phyloP scores from a whole-genome alignment of 2,888 invertebrate genomes.

The Thecophora atra region DNA sequence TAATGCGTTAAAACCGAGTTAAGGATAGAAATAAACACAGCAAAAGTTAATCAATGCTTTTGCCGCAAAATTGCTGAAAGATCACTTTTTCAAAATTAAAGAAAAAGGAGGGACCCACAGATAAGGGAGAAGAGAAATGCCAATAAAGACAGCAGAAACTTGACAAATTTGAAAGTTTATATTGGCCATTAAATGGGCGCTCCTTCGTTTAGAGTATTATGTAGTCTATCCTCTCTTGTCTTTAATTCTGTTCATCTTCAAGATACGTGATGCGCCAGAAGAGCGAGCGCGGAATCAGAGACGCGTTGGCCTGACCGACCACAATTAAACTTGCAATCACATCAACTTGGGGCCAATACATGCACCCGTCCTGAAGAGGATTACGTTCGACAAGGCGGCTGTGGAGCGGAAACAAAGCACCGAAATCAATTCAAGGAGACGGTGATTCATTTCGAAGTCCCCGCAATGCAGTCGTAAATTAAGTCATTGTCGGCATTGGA shows the following conservation, averaged over 20 bases:
- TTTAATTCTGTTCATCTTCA: not conserved
- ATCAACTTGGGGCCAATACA: constrained; percentile 66
- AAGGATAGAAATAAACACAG: not conserved
- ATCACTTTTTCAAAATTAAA: too few species aligned
- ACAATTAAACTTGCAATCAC: constrained; percentile 65
- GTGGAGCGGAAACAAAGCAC: constrained; percentile 57
- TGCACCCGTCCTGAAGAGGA: constrained; percentile 64
- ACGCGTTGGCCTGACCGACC: constrained; percentile 65
- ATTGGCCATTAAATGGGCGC: not conserved
- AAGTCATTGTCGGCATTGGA: constrained; percentile 29
- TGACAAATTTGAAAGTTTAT: not conserved
- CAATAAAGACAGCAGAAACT: not conserved
- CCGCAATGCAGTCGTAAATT: constrained; percentile 36
- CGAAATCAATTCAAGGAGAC: not conserved
- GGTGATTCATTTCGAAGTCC: not conserved
- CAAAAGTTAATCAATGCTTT: too few species aligned
- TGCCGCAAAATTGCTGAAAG: too few species aligned
- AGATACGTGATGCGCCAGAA: constrained; percentile 52
- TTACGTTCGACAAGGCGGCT: constrained; percentile 65
- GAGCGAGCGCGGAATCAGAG: constrained; percentile 44
- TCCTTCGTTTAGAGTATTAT: not conserved
- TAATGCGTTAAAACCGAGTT: not conserved
- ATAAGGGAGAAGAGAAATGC: too few species aligned
- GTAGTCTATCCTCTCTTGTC: too few species aligned
- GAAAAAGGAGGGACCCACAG: too few species aligned